A percentile compares a stretch with the other conserved stretches of the same genome.
phyloP scores from a whole-genome alignment of 2,888 invertebrate species.

The Falcaria lacertinaria region DNA sequence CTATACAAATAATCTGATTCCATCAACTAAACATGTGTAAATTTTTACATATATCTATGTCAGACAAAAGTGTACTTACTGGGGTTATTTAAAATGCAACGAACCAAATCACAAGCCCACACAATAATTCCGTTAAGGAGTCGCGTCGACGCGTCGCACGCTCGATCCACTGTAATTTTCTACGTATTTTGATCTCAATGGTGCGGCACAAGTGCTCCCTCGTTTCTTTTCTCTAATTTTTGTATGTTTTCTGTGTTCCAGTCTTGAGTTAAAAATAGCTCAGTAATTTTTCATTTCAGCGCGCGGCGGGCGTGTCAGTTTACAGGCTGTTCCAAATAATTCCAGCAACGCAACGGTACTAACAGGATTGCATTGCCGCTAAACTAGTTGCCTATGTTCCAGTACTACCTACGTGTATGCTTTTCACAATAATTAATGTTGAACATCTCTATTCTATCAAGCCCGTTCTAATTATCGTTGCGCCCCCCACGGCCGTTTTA shows the following conservation, averaged over 20 bases:
- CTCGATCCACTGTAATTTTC: constrained; percentile 73
- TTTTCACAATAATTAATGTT: too few species aligned
- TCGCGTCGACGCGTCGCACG: constrained; percentile 40
- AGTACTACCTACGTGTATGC: too few species aligned
- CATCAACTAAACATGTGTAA: too few species aligned
- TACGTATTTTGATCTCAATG: constrained; percentile 78
- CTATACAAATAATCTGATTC: too few species aligned
- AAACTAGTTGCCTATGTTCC: too few species aligned
- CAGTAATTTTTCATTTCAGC: constrained; percentile 77
- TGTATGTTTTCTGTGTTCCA: constrained; percentile 75
- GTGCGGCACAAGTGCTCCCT: constrained; percentile 76
- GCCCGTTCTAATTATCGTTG: too few species aligned
- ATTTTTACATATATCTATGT: not conserved
- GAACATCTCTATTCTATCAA: too few species aligned
- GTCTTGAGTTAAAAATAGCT: constrained; percentile 75
- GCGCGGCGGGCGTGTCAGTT: constrained; percentile 75
- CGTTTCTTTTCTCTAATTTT: constrained; percentile 76
- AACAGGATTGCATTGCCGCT: constrained; percentile 59
- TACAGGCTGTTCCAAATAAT: constrained; percentile 75
- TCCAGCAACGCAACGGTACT: constrained; percentile 66
- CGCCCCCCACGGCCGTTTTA: constrained; percentile 43
- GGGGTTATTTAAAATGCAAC: constrained; percentile 73
- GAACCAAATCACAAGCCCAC: constrained; percentile 68
- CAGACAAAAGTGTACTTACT: constrained; percentile 31
- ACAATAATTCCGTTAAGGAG: constrained; percentile 65